Evolutionary conservation across 1,140 invertebrate species (phyloP).

Genomic region (Drosophila trapezifrons): DNA sequence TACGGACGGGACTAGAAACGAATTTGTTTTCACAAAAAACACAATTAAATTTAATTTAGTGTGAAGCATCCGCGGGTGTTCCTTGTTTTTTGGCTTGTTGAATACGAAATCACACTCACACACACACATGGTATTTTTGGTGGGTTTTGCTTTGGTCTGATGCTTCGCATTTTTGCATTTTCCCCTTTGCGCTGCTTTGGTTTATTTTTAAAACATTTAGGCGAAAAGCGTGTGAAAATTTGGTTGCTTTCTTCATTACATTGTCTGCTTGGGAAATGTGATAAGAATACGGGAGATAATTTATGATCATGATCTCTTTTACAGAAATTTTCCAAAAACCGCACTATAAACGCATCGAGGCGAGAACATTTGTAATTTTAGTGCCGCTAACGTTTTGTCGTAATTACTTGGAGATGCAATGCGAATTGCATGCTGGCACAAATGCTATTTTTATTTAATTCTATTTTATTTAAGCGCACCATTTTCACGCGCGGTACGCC

Average conservation of each 20-base stretch:
- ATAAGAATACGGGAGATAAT: conserved; percentile 9
- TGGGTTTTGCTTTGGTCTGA: conserved; percentile 60
- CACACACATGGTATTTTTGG: conserved; percentile 15
- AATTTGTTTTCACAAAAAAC: conserved; percentile 43
- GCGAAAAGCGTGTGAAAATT: conserved; percentile 41
- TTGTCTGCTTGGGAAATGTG: conserved; percentile 19
- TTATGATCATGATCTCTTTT: conserved; percentile 21
- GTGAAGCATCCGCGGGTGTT: conserved; percentile 17
- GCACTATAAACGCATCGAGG: conserved; percentile 12
- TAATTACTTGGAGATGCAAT: conserved; percentile 45
- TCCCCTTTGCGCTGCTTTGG: conserved; percentile 44
- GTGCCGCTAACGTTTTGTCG: conserved; percentile 4
- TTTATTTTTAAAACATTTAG: conserved; percentile 63
- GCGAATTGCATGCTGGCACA: conserved; percentile 14
- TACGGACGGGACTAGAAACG: neutral
- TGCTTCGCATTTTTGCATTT: conserved; percentile 59
- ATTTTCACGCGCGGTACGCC: conserved; percentile 41
- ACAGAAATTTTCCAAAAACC: conserved; percentile 19
- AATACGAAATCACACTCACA: conserved; percentile 12
- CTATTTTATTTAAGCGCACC: conserved; percentile 34
- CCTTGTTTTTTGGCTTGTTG: conserved; percentile 35
- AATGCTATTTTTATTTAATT: conserved; percentile 36
- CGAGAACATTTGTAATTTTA: conserved; percentile 19
- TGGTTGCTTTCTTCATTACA: conserved; percentile 25
- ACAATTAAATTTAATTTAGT: conserved; percentile 62